phyloP scores from a whole-genome alignment of 1,140 invertebrate species.

The Nixonia krombeini region DNA sequence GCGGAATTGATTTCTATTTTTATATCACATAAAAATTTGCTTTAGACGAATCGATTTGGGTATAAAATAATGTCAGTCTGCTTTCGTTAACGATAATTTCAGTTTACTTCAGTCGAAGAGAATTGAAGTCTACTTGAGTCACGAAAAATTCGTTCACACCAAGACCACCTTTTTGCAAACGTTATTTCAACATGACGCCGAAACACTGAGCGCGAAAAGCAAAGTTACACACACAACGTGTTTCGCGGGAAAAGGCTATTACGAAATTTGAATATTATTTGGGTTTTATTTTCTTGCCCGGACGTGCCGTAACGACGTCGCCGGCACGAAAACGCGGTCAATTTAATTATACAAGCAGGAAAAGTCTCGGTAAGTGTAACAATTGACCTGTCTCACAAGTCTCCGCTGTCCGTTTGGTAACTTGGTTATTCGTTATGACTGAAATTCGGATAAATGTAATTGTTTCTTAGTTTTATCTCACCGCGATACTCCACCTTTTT shows the following conservation, averaged over 20 bases:
- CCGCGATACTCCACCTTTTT: too few relatives aligned
- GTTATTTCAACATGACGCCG: too few relatives aligned
- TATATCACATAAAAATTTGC: too few relatives aligned
- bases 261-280: not conserved
- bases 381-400: not conserved
- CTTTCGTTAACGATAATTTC: too few relatives aligned
- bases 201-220: too few relatives aligned
- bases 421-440: not conserved
- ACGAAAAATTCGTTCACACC: too few relatives aligned
- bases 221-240: not conserved
- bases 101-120: too few relatives aligned
- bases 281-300: not conserved
- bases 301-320: not conserved
- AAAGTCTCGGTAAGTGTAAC: not conserved
- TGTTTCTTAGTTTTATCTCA: not conserved
- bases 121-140: too few relatives aligned
- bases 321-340: not conserved
- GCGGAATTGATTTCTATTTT: too few relatives aligned
- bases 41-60: too few relatives aligned
- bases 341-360: not conserved
- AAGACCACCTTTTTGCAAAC: too few relatives aligned
- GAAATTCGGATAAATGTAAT: not conserved
- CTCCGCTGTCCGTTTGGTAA: not conserved
- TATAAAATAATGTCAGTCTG: too few relatives aligned
- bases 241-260: not conserved